These are phyloP conservation scores for Oscheius sp. DNA, from an alignment of 2,888 invertebrate genomes.

Conservation along the genomic window DNA sequence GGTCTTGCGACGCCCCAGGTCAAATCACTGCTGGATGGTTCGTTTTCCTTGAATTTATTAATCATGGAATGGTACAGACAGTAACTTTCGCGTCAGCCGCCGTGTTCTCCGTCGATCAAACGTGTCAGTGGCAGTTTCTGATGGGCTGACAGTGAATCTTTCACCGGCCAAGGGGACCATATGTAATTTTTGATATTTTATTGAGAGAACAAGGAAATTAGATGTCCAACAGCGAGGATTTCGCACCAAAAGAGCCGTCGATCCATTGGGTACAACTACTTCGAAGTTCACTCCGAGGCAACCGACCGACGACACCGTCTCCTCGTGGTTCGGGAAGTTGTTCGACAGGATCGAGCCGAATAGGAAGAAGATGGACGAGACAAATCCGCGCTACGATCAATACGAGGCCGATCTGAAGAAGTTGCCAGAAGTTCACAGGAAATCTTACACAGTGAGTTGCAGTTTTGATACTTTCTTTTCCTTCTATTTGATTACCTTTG, in stretches of 20 bases:
- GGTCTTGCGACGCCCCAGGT: constrained; percentile 1
- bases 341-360: not conserved
- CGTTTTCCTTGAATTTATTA: not conserved
- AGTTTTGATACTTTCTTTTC: not conserved
- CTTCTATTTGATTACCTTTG: not conserved
- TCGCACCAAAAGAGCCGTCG: constrained; percentile 41
- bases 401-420: constrained; percentile 65
- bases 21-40: not conserved
- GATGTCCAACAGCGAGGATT: constrained; percentile 62
- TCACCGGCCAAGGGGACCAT: constrained; percentile 20
- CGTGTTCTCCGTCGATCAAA: constrained; percentile 10
- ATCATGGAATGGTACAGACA: not conserved
- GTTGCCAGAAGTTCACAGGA: constrained; percentile 62
- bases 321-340: not conserved
- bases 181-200: constrained; percentile 1
- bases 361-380: constrained; percentile 27
- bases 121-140: constrained; percentile 14
- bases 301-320: not conserved
- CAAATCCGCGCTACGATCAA: constrained; percentile 51
- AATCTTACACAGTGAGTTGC: constrained; percentile 57
- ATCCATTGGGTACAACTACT: constrained; percentile 9
- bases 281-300: not conserved
- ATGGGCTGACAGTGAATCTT: constrained; percentile 9
- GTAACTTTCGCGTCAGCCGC: constrained; percentile 25
- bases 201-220: constrained; percentile 36